Conservation (phyloP, 1,140 invertebrate genomes). For the Megalonaias nervosa region DNA sequence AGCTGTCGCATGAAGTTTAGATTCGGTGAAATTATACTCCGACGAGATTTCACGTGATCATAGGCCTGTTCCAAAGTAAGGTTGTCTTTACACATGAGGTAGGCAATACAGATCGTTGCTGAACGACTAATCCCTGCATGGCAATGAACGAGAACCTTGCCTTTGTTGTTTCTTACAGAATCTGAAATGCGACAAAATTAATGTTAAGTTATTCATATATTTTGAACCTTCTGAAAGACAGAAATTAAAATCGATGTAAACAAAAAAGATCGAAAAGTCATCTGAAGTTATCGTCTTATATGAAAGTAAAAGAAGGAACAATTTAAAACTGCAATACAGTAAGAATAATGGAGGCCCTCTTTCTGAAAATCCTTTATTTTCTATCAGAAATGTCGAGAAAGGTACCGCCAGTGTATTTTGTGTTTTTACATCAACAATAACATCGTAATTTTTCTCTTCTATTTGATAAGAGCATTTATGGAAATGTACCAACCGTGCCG, state of each 20-base stretch:
- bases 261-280: not conserved
- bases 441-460: not conserved
- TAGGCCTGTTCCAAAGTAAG: constrained; percentile 90
- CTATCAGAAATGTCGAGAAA: too few relatives aligned
- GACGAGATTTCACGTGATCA: constrained; percentile 85
- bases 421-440: not conserved
- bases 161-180: constrained; percentile 82
- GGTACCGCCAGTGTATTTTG: not conserved
- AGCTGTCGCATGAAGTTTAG: constrained; percentile 78
- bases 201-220: not conserved
- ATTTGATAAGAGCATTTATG: not conserved
- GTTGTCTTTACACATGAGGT: constrained; percentile 91
- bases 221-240: not conserved
- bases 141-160: constrained; percentile 92
- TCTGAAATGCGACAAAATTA: constrained; percentile 78
- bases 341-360: not conserved
- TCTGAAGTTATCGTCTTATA: too few relatives aligned
- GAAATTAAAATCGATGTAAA: not conserved
- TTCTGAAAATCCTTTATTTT: not conserved
- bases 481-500: not conserved
- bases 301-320: not conserved
- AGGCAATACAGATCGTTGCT: constrained; percentile 94
- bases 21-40: constrained; percentile 93
- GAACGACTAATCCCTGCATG: constrained; percentile 96
- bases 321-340: not conserved